Percentiles rank a stretch among this genome's conserved stretches.
phyloP scores from a whole-genome alignment of 2,113 vertebrate species.

The Callipepla californica region DNA sequence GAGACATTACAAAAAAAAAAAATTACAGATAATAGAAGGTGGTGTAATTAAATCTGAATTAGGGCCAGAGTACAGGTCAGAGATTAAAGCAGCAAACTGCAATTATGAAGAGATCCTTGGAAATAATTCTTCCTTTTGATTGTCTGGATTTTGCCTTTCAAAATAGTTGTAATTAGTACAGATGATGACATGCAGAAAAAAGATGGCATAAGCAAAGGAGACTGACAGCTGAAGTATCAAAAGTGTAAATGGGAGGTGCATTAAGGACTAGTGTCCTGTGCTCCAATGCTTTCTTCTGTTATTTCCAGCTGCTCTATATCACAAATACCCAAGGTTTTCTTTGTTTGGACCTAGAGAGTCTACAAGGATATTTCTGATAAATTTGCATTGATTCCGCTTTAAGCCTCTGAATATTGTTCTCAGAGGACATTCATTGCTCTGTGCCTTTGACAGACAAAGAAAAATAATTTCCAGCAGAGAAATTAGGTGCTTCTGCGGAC shows the following conservation, averaged over 20 bases:
- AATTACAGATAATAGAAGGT: not conserved
- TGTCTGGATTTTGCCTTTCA: not conserved
- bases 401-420: conserved; percentile 3
- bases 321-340: not conserved
- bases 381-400: conserved; percentile 26
- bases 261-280: not conserved
- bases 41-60: not conserved
- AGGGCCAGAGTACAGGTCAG: not conserved
- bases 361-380: not conserved
- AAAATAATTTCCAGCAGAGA: conserved; percentile 66
- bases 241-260: not conserved
- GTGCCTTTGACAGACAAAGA: conserved; percentile 45
- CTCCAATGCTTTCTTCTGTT: not conserved
- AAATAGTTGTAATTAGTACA: not conserved
- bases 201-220: not conserved
- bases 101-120: not conserved
- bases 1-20: not conserved
- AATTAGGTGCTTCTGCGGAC: conserved; percentile 48
- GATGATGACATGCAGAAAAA: not conserved
- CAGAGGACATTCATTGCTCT: conserved; percentile 1
- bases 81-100: not conserved
- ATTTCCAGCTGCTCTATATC: not conserved
- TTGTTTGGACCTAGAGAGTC: not conserved
- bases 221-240: not conserved
- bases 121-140: not conserved